Conservation (phyloP, 35 echinoderm and acorn worm genomes). For the Apostichopus japonicus region DNA sequence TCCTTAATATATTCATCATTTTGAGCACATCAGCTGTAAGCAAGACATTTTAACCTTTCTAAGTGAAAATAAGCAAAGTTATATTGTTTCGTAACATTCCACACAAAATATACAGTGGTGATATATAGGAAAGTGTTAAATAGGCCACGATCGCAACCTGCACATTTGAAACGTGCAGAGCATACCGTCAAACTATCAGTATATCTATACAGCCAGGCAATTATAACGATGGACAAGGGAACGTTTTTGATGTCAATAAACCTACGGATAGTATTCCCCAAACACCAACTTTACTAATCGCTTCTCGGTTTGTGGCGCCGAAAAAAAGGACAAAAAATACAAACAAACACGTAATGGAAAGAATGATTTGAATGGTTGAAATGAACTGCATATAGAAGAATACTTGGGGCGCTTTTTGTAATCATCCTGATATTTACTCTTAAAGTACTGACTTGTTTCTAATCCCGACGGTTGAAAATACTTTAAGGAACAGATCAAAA, state of each 20-base stretch:
- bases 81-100: too few species aligned
- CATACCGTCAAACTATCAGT: not conserved
- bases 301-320: conserved; percentile 45
- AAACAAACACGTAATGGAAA: not conserved
- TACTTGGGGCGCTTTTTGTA: not conserved
- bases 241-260: conserved; percentile 47
- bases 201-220: not conserved
- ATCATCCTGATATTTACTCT: not conserved
- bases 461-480: too few species aligned
- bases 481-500: too few species aligned
- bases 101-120: too few species aligned
- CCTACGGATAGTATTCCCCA: conserved; percentile 29
- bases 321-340: not conserved
- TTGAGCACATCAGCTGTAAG: too few species aligned
- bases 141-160: not conserved
- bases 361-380: not conserved
- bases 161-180: not conserved
- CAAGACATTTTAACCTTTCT: too few species aligned
- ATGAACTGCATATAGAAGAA: not conserved
- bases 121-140: not conserved
- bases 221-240: conserved; percentile 27
- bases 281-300: conserved; percentile 50
- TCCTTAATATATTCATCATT: too few species aligned
- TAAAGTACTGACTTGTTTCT: too few species aligned
- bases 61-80: too few species aligned